Percentiles rank a stretch among this genome's conserved stretches.
Conservation (phyloP, 1,140 invertebrate genomes). For the Heliconius melpomene region DNA sequence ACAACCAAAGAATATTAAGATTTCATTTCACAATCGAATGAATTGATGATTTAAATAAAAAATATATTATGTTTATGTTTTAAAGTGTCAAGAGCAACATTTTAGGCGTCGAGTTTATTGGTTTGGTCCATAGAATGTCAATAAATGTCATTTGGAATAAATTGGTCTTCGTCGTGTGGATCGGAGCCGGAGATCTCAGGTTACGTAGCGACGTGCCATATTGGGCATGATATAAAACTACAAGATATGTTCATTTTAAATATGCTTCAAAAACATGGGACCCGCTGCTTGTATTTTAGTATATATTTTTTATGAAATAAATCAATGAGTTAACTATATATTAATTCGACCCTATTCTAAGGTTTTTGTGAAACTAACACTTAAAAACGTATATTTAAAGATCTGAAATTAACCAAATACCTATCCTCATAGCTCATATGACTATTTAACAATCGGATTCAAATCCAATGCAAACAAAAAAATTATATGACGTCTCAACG, state of each 20-base stretch:
- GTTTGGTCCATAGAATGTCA: constrained; percentile 60
- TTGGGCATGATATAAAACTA: constrained; percentile 45
- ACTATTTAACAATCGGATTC: not conserved
- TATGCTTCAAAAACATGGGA: constrained; percentile 15
- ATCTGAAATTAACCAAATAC: too few species aligned
- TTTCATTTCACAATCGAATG: constrained; percentile 16
- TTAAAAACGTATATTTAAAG: too few species aligned
- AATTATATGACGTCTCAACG: not conserved
- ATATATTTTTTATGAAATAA: not conserved
- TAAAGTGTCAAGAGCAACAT: constrained; percentile 49
- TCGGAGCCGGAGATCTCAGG: constrained; percentile 29
- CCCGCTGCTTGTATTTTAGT: not conserved
- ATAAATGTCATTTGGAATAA: constrained; percentile 73
- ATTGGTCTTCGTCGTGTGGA: constrained; percentile 47
- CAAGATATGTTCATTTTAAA: constrained; percentile 55
- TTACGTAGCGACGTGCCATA: not conserved
- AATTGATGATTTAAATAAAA: not conserved
- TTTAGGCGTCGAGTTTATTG: constrained; percentile 63
- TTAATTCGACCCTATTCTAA: not conserved
- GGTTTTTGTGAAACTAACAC: too few species aligned
- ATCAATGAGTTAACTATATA: not conserved
- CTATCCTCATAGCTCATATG: not conserved
- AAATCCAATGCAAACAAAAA: not conserved
- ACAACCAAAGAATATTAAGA: not conserved
- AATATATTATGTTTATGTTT: constrained; percentile 50